Evolutionary conservation across 92 coral and sea anemone species (phyloP), one percentile per base, ranked within the genome.

Genomic region (Phenganax marumi): DNA sequence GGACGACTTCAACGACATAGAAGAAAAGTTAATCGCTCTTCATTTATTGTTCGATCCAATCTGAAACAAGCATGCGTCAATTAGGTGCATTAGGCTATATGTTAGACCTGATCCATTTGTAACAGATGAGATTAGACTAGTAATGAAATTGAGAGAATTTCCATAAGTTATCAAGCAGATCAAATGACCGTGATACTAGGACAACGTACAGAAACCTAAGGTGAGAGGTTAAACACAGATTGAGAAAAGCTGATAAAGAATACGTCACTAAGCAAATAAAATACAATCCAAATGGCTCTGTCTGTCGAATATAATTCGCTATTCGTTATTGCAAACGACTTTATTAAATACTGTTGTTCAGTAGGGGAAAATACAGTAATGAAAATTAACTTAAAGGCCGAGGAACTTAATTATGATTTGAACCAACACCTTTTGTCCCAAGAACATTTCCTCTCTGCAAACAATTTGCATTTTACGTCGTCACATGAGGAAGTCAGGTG

Each of bases 291-390:
- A 84, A 83, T 57, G 87, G 78, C 62, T 69, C 90, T 52, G 80
- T 54, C 51, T 86, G 52, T 82, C 87, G 91, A 86, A 89, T 63
- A 72, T 70, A 13, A 89, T 86, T 23, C 68, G 82, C 25, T 79
- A 85, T 14, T 60, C 57, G 66, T 74, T 10, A 55, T 86, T 3
- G 85, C 89, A 23, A 52, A 86, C 14, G 52, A 73, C 71, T 80
- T 71, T 16, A 86, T 68, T 16, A 39, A 76, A 0, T 68, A 46
- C 66, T 85, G 68, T 51, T 76, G 84, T 62, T 78, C 84, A 54
- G 71, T 71, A 13, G 85, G 85, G 7, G 57, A 85, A 80, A 70
- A 57, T 49, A 80, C 81, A 16, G 17, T 68, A 25, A 25, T 79
- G 7, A 68, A 79, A 85, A 58, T 86, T 46, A 80, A 63, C 22